Base-by-base conservation (phyloP, 2,888 invertebrate genomes). In the Ganaspis brasiliensis region DNA sequence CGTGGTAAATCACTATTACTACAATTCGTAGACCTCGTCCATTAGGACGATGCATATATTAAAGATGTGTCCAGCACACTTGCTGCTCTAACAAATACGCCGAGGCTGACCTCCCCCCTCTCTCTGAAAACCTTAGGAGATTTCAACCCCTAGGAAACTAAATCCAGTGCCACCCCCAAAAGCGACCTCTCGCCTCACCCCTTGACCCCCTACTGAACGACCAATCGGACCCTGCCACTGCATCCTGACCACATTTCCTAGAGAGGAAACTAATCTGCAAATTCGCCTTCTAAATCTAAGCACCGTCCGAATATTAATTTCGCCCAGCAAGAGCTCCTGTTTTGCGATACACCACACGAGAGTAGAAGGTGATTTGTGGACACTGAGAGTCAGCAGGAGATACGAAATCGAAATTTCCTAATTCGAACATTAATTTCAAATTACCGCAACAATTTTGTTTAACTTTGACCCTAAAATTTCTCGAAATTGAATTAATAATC, bases 231-330 rank as follows among this genome's bases (percentile, higher is more conserved):
- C 73, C 67, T 55, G 56, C 75, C 45, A 57, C 45, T 59, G 59
- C 75, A 61, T 67, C 77, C 76, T 84, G 82, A 87, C 87, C 87
- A 79, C 85, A 81, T 79, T 81, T 79, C 81, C 82, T 79, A 81
- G 80, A 73, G 76, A 83, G 87, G 84, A 89, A 91, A 91, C 91
- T 91, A 91, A 91, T 91, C 90, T 89, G 88, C 87, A 91, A 90
- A 91, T 91, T 90, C 88, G 89, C 87, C 90, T 91, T 90, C 91
- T 91, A 91, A 90, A 91, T 91, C 91, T 90, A 90, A 88, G 86
- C 88, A 87, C 86, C 87, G 85, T 86, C 88, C 87, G 91, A 91
- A 91, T 91, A 91, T 91, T 90, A 91, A 91, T 91, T 89, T 82
- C 80, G 79, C 79, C 80, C 79, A 82, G 76, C 79, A 74, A 76